Percentiles rank a stretch among this genome's conserved stretches.
Conservation (phyloP, 2,888 invertebrate species). For the Anorthoa munda region DNA sequence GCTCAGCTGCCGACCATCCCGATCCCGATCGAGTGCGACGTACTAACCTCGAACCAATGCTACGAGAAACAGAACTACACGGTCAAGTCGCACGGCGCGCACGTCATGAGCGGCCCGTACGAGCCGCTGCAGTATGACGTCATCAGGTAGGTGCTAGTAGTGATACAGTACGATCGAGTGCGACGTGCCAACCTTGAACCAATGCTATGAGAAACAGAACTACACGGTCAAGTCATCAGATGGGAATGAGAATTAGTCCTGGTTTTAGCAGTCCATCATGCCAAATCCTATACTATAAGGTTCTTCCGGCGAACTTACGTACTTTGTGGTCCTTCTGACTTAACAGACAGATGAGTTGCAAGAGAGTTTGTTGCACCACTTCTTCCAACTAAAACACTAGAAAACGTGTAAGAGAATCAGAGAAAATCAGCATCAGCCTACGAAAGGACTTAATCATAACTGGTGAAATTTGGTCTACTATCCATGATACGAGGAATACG, state of each 20-base stretch:
- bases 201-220: not conserved
- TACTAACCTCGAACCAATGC: constrained; percentile 80
- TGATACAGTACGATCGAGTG: not conserved
- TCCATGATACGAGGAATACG: no score
- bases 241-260: not conserved
- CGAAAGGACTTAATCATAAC: no score
- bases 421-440: no score
- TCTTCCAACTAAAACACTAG: no score
- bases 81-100: constrained; percentile 79
- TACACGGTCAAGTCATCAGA: constrained; percentile 79
- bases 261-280: no score
- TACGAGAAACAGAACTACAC: constrained; percentile 87
- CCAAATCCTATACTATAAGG: no score
- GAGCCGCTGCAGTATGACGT: constrained; percentile 87
- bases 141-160: constrained; percentile 62
- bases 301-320: no score
- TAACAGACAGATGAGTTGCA: no score
- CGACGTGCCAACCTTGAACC: not conserved
- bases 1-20: constrained; percentile 85
- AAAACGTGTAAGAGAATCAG: no score
- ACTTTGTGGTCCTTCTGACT: no score
- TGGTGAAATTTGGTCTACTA: no score
- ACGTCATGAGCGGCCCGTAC: constrained; percentile 87
- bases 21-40: constrained; percentile 88
- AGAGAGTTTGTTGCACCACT: no score